Evolutionary conservation across 2,797 vertebrate species (phyloP).

Genomic region (Leptatherina wallacei): DNA sequence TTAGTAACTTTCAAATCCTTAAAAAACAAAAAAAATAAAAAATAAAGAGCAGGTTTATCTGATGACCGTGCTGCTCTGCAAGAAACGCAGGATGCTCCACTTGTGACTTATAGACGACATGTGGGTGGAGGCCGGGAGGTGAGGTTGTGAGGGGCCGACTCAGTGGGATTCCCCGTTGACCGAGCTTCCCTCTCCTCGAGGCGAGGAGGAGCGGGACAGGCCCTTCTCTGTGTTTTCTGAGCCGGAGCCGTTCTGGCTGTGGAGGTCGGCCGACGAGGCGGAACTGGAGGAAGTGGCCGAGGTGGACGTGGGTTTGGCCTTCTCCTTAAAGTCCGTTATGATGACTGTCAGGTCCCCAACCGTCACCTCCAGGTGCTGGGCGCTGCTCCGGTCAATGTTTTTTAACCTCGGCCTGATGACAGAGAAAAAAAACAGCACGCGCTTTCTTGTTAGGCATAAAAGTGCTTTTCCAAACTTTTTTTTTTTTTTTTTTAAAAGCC

Average conservation of each 20-base stretch:
- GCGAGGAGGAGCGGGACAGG: constrained; percentile 94
- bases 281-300: constrained; percentile 84
- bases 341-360: constrained; percentile 99
- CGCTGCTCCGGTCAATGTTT: constrained; percentile 99
- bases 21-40: constrained; percentile 4
- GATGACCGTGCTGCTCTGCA: constrained; percentile 28
- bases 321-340: constrained; percentile 99
- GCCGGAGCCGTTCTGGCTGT: constrained; percentile 97
- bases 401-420: constrained; percentile 94
- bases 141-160: constrained; percentile 57
- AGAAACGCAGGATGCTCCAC: constrained; percentile 28
- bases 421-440: neutral
- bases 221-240: constrained; percentile 96
- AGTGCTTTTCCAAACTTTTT: too few relatives aligned
- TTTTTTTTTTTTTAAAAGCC: too few relatives aligned
- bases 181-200: constrained; percentile 92
- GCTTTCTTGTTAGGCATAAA: neutral
- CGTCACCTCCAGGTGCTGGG: constrained; percentile 98
- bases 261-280: constrained; percentile 85
- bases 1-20: neutral
- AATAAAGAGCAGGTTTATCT: neutral
- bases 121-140: constrained; percentile 17
- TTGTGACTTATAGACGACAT: constrained; percentile 35
- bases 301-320: constrained; percentile 92
- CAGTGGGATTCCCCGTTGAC: constrained; percentile 97